Evolutionary conservation across 2,888 invertebrate genomes (phyloP).

Genomic region (Thelaira solivaga): DNA sequence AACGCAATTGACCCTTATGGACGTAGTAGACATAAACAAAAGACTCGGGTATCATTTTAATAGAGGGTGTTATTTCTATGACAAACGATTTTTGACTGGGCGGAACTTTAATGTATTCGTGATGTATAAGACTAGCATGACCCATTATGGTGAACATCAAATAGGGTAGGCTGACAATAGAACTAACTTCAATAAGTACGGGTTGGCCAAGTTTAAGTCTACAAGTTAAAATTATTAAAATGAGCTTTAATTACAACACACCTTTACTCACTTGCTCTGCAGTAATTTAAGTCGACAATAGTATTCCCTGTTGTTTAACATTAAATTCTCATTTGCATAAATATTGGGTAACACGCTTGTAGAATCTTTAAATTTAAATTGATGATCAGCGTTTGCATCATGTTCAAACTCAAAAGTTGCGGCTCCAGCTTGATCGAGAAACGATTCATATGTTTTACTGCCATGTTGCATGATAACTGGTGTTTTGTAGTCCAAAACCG

Average conservation of each 20-base stretch:
- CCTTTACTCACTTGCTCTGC: conserved; percentile 25
- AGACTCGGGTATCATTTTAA: conserved; percentile 44
- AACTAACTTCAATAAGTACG: conserved; percentile 21
- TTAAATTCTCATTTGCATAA: background rate
- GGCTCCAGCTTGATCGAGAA: conserved; percentile 3
- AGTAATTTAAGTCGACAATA: conserved; percentile 17
- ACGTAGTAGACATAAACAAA: conserved; percentile 43
- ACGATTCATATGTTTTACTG: background rate
- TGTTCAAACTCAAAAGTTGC: conserved; percentile 45
- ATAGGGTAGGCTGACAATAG: conserved; percentile 30
- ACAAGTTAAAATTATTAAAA: background rate
- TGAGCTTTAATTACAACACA: background rate
- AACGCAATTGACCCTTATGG: conserved; percentile 40
- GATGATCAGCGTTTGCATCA: conserved; percentile 63
- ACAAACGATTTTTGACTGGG: conserved; percentile 32
- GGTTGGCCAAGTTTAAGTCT: conserved; percentile 33
- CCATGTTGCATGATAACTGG: conserved; percentile 39
- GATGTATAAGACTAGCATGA: conserved; percentile 19
- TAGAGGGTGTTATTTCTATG: conserved; percentile 38
- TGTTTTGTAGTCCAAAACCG: conserved; percentile 10
- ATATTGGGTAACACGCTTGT: background rate
- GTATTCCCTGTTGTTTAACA: conserved; percentile 11
- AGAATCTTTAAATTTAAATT: conserved; percentile 25
- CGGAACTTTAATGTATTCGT: conserved; percentile 11
- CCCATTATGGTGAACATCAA: conserved; percentile 35